Evolutionary conservation across 2,888 invertebrate species (phyloP), one percentile per base, ranked within the genome.

Genomic region (Pyrrhia umbra): DNA sequence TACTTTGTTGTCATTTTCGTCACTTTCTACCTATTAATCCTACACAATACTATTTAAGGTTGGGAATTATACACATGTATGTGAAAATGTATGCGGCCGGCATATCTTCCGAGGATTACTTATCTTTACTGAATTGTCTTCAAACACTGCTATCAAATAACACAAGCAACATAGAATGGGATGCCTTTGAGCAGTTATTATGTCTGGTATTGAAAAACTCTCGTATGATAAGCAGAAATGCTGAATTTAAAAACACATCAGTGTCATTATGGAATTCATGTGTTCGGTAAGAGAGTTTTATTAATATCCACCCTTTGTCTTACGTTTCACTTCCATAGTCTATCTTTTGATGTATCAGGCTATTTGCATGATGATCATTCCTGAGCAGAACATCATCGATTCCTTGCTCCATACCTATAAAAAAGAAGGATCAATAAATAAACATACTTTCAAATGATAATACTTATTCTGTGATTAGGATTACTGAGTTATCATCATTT

Each of bases 231-330:
- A 65, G 56, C 25, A 75, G 76, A 62, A 79, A 76, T 46, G 77
- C 81, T 16, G 81, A 85, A 15, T 75, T 75, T 65, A 81, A 81
- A 30, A 76, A 72, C 34, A 61, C 75, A 20, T 47, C 88, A 20
- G 51, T 83, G 15, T 83, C 84, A 1, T 68, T 95, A 2, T 95
- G 94, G 94, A 94, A 91, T 79, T 85, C 90, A 6, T 92, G 91
- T 81, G 88, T 94, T 9, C 91, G 95, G 95, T 93, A 81, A 83
- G 79, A 40, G 39, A 37, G 15, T 37, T 42, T 18, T 18, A 18
- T 18, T 16, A 15, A 40, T 40, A 10, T 18, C 18, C 10, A 10
- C 2, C 2, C 27, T 27, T 27, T 27, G n/a, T n/a, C n/a, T n/a
- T n/a, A n/a, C n/a, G n/a, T n/a, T n/a, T n/a, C n/a, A n/a, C n/a